Evolutionary conservation across 2,113 vertebrate species (phyloP).

Genomic region (Galbula dea): DNA sequence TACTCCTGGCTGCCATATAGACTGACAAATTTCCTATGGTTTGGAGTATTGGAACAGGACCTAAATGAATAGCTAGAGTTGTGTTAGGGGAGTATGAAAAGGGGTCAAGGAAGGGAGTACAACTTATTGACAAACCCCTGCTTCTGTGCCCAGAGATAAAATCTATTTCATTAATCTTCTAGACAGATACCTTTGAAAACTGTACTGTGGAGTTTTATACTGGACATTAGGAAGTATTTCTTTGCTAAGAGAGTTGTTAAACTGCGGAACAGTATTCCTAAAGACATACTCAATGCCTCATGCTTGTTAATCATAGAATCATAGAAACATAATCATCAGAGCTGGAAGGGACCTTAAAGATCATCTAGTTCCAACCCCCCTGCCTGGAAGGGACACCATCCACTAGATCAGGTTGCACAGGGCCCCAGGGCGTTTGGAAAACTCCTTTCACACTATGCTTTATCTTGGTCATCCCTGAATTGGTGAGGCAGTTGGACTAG

Average conservation of each 20-base stretch:
- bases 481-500: not conserved
- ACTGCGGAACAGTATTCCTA: not conserved
- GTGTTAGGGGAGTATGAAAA: not conserved
- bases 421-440: no score
- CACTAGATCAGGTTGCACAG: no score
- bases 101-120: not conserved
- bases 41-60: not conserved
- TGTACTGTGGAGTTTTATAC: not conserved
- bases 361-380: no score
- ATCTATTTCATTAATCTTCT: not conserved
- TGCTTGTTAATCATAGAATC: not conserved
- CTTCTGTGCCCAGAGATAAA: not conserved
- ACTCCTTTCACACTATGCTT: not conserved
- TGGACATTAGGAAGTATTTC: rapidly evolving
- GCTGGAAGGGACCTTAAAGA: no score
- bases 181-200: not conserved
- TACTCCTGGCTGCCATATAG: rapidly evolving
- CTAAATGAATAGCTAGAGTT: not conserved
- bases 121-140: not conserved
- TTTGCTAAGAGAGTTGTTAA: not conserved
- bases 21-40: not conserved
- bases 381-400: no score
- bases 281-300: no score
- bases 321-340: no score
- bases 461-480: not conserved